Conservation (phyloP, 1,140 invertebrate species). For the Sitobion miscanthi region DNA sequence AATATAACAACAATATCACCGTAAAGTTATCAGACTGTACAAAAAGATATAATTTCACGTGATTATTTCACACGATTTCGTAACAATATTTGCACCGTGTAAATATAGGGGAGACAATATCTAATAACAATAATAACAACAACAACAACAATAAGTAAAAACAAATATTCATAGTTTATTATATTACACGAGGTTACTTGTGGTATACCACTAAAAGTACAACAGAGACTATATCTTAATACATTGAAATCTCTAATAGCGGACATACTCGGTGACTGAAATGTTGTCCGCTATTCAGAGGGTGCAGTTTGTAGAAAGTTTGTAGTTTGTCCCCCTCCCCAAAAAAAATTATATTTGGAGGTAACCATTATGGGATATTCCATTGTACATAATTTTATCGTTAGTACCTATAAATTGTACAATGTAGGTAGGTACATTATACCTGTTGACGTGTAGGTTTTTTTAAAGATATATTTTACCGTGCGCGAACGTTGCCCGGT, state of each 20-base stretch:
- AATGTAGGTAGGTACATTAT: background rate
- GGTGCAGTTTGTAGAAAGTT: too few relatives aligned
- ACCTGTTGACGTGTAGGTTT: background rate
- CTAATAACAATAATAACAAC: background rate
- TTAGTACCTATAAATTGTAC: background rate
- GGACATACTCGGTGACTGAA: too few relatives aligned
- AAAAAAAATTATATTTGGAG: too few relatives aligned
- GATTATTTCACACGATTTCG: background rate
- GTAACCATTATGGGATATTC: too few relatives aligned
- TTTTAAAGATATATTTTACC: background rate
- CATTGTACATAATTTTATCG: background rate
- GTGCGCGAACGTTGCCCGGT: background rate
- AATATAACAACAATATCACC: background rate
- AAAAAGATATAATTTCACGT: background rate
- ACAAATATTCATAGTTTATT: background rate
- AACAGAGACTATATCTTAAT: background rate
- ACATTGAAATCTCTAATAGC: too few relatives aligned
- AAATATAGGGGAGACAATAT: background rate
- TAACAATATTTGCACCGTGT: background rate
- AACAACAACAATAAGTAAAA: background rate
- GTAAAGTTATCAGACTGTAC: background rate
- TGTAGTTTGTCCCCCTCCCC: too few relatives aligned
- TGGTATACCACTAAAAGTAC: background rate
- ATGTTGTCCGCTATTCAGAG: too few relatives aligned
- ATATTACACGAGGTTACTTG: background rate